These are phyloP conservation scores for Neomonachus schauinslandi DNA, from an alignment of 2,113 vertebrate genomes.

Conservation along the genomic window DNA sequence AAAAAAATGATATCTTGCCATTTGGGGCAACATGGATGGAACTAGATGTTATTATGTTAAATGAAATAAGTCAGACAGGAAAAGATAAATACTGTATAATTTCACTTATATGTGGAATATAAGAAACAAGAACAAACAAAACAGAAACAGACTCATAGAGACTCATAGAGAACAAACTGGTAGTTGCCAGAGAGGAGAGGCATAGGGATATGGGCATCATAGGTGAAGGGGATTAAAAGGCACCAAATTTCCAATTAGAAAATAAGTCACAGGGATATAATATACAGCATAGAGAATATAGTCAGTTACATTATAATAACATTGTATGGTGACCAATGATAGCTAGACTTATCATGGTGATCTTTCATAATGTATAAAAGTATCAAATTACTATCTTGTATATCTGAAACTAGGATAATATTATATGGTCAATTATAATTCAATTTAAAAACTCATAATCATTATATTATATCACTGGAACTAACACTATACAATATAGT, in stretches of 20 bases:
- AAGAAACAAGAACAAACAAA: neutral
- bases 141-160: neutral
- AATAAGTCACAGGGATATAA: neutral
- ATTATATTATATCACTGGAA: neutral
- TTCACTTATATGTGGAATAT: neutral
- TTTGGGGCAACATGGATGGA: neutral
- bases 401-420: neutral
- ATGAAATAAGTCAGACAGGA: neutral
- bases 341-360: neutral
- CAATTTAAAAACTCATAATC: neutral
- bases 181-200: neutral
- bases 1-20: neutral
- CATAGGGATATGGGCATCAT: neutral
- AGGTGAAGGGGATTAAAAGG: neutral
- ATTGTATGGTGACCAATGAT: neutral
- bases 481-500: neutral
- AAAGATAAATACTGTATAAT: neutral
- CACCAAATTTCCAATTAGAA: neutral
- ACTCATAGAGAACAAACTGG: neutral
- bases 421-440: neutral
- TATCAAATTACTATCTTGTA: neutral
- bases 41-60: neutral
- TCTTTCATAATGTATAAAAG: neutral
- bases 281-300: neutral
- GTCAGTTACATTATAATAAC: neutral